A percentile compares a stretch with the other conserved stretches of the same genome.
Conservation (phyloP, 2,888 invertebrate genomes). For the Stenichneumon culpator region DNA sequence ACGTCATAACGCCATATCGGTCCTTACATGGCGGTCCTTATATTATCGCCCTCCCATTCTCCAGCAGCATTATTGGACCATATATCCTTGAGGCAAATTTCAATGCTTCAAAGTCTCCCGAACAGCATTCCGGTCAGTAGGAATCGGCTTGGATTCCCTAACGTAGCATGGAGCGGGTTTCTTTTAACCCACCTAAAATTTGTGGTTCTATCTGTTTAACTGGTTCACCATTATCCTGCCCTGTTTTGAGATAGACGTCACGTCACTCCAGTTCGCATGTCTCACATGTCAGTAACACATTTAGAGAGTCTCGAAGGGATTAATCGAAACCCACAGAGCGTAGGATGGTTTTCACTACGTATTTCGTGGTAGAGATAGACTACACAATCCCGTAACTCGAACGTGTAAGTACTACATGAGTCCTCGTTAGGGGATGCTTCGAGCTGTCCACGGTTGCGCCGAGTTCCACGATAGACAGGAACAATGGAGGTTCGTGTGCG, state of each 20-base stretch:
- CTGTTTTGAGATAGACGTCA: neutral
- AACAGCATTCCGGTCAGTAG: neutral
- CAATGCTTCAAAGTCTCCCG: neutral
- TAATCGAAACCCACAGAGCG: neutral
- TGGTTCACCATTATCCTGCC: neutral
- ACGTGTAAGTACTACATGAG: slow-evolving; percentile 9
- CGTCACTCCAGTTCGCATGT: neutral
- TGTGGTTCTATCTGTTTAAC: neutral
- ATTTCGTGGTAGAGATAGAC: slow-evolving; percentile 6
- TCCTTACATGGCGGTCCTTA: neutral
- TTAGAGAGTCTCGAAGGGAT: slow-evolving; percentile 8
- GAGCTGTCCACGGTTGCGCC: slow-evolving; percentile 37
- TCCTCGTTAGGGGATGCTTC: slow-evolving; percentile 55
- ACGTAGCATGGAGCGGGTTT: neutral
- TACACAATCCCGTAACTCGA: slow-evolving; percentile 22
- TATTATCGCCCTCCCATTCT: too few relatives aligned
- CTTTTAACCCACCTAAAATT: neutral
- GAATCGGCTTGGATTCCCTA: neutral
- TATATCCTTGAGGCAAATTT: neutral
- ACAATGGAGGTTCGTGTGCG: slow-evolving; percentile 31
- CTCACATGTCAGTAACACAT: neutral
- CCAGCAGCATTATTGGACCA: too few relatives aligned
- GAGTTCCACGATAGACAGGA: slow-evolving; percentile 52
- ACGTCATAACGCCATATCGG: neutral
- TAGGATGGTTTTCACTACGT: neutral